A percentile compares a stretch with the other conserved stretches of the same genome.
phyloP scores from a whole-genome alignment of 2,888 invertebrate genomes.

The Globia sparganii region DNA sequence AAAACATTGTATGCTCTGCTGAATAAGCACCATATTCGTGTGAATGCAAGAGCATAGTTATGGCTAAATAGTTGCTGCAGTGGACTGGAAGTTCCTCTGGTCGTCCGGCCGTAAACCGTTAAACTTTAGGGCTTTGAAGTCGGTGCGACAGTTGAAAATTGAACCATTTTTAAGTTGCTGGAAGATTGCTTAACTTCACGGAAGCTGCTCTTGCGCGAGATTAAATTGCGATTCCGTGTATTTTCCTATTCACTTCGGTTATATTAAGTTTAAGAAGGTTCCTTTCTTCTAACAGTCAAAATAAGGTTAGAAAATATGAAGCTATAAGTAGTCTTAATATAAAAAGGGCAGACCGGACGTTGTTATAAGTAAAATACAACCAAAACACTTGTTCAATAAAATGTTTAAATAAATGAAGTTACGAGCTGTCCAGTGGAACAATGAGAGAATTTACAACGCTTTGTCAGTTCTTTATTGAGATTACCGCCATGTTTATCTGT shows the following conservation, averaged over 20 bases:
- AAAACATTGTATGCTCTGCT: constrained; percentile 22
- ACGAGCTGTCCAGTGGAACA: constrained; percentile 52
- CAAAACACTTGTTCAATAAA: constrained; percentile 46
- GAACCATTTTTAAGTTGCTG: constrained; percentile 58
- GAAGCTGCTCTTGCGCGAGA: constrained; percentile 29
- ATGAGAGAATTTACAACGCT: constrained; percentile 59
- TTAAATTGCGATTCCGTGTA: constrained; percentile 36
- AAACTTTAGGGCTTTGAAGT: constrained; percentile 65
- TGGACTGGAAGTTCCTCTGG: constrained; percentile 56
- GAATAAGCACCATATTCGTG: constrained; percentile 53
- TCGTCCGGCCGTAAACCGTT: constrained; percentile 65
- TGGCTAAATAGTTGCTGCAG: constrained; percentile 39
- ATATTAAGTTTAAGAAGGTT: background rate
- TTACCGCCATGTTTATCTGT: constrained; percentile 56
- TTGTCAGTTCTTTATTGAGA: constrained; percentile 59
- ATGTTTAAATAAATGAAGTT: constrained; percentile 51
- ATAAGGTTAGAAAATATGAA: background rate
- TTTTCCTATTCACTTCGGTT: constrained; percentile 15
- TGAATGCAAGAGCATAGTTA: constrained; percentile 26
- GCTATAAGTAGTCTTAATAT: background rate
- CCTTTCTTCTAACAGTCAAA: background rate
- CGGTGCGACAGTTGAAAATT: constrained; percentile 65
- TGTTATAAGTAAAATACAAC: constrained; percentile 24
- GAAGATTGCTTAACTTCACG: constrained; percentile 54
- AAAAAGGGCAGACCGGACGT: constrained; percentile 16